Conservation (phyloP, 2,113 vertebrate species). For the Dendrocopos noguchii region DNA sequence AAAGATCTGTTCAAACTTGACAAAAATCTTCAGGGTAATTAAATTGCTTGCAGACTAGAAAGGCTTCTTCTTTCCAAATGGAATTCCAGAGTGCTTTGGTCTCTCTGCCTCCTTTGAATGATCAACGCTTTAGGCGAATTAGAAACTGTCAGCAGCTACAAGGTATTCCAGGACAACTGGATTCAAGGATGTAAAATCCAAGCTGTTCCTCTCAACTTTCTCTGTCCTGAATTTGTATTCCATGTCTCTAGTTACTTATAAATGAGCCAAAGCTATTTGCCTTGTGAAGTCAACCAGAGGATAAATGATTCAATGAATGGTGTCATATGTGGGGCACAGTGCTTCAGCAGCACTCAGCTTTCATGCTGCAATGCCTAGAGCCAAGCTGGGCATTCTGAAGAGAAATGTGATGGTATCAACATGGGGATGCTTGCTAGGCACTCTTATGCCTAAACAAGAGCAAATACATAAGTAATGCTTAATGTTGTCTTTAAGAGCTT, state of each 20-base stretch:
- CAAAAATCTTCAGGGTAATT: constrained; percentile 64
- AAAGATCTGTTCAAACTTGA: constrained; percentile 43
- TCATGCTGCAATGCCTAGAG: neutral
- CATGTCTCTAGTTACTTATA: neutral
- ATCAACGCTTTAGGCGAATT: neutral
- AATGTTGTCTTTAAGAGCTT: neutral
- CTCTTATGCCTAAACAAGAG: neutral
- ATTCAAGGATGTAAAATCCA: neutral
- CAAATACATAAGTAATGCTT: neutral
- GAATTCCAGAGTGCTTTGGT: neutral
- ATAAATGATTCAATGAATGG: neutral
- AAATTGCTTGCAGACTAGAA: constrained; percentile 59
- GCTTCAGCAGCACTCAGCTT: neutral
- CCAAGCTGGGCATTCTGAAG: neutral
- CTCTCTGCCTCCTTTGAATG: constrained; percentile 11
- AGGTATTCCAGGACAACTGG: neutral
- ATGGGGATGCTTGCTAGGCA: neutral
- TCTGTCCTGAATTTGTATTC: neutral
- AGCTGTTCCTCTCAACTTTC: neutral
- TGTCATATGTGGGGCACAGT: neutral
- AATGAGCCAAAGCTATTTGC: constrained; percentile 14
- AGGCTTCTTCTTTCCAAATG: neutral
- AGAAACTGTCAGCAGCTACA: neutral
- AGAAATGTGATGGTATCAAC: neutral
- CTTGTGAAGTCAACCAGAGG: neutral